phyloP scores from a whole-genome alignment of 2,888 invertebrate genomes.

The Drosophila niveifrons region DNA sequence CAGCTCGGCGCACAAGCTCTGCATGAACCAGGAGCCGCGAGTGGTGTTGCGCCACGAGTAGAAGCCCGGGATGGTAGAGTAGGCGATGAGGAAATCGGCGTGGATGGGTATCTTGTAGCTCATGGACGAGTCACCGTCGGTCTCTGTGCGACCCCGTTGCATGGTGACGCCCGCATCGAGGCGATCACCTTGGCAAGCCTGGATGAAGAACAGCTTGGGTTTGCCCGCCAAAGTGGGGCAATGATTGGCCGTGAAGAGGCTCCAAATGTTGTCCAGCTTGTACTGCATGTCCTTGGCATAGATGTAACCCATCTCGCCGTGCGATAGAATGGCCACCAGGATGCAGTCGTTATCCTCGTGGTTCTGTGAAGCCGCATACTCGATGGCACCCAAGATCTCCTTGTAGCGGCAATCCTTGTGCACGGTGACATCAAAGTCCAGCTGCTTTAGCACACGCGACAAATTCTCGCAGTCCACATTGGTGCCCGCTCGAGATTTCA shows the following conservation, averaged over 20 bases:
- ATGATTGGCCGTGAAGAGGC: slow-evolving; percentile 91
- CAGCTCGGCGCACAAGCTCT: slow-evolving; percentile 94
- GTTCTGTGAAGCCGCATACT: slow-evolving; percentile 91
- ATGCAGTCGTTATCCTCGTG: slow-evolving; percentile 94
- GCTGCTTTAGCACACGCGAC: slow-evolving; percentile 87
- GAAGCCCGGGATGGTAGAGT: slow-evolving; percentile 96
- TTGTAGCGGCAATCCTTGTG: slow-evolving; percentile 89
- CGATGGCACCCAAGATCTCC: slow-evolving; percentile 89
- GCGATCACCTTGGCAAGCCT: slow-evolving; percentile 96
- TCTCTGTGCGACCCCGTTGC: slow-evolving; percentile 87
- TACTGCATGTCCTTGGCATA: slow-evolving; percentile 94
- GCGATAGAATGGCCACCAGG: slow-evolving; percentile 93
- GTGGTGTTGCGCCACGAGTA: slow-evolving; percentile 98
- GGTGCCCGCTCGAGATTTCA: slow-evolving; percentile 93
- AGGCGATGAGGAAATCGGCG: slow-evolving; percentile 97
- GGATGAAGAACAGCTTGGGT: slow-evolving; percentile 90
- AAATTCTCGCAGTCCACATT: slow-evolving; percentile 94
- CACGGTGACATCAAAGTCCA: slow-evolving; percentile 91
- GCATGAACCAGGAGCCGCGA: slow-evolving; percentile 98
- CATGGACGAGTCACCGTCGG: slow-evolving; percentile 88
- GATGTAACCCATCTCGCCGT: slow-evolving; percentile 95
- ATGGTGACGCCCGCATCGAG: slow-evolving; percentile 92
- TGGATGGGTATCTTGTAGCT: slow-evolving; percentile 95
- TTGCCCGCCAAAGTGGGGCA: slow-evolving; percentile 95
- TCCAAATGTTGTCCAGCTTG: slow-evolving; percentile 92